Percentiles rank a stretch among this genome's conserved stretches.
Evolutionary conservation across 2,113 vertebrate genomes (phyloP).

Genomic region (Oreamnos americanus): DNA sequence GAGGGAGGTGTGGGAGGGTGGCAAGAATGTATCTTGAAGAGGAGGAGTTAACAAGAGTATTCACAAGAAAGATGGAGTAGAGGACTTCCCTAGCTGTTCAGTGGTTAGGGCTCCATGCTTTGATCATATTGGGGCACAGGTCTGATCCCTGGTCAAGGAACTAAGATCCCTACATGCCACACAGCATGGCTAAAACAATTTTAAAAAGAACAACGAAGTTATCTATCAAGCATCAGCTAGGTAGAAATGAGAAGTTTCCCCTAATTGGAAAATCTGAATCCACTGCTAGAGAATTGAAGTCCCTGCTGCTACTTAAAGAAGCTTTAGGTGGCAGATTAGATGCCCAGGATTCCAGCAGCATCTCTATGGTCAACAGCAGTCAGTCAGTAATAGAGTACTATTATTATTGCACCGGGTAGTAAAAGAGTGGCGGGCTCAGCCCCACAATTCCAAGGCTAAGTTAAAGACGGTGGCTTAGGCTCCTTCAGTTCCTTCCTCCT

Average conservation of each 20-base stretch:
- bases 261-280: background rate
- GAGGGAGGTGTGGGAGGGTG: rapidly evolving
- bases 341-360: background rate
- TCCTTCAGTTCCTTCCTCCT: background rate
- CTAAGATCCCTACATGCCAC: background rate
- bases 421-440: background rate
- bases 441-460: background rate
- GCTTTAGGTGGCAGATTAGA: background rate
- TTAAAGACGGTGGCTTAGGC: background rate
- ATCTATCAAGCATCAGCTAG: background rate
- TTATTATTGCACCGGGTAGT: background rate
- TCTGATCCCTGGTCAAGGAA: background rate
- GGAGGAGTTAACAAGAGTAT: background rate
- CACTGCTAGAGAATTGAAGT: background rate
- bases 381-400: background rate
- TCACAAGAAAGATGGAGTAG: background rate
- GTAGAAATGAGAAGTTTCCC: background rate
- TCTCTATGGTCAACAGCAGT: background rate
- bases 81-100: background rate
- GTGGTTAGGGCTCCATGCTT: background rate
- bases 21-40: background rate
- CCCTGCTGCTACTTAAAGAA: background rate
- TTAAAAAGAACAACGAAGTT: background rate
- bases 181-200: background rate
- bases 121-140: rapidly evolving